These are phyloP conservation scores for Unio pictorum DNA, from an alignment of 2,888 invertebrate genomes.

Conservation along the genomic window DNA sequence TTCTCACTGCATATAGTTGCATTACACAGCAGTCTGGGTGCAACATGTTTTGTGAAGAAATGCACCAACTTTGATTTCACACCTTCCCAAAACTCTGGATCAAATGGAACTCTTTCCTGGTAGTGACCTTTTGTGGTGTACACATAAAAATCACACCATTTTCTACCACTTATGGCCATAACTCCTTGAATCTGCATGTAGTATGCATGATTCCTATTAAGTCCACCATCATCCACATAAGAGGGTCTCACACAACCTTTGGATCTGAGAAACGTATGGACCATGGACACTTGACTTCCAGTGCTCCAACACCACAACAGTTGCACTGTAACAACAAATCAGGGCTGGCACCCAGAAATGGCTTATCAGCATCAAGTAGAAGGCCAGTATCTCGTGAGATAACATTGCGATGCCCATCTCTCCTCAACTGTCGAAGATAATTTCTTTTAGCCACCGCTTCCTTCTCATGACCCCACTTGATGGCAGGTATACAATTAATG, in stretches of 20 bases:
- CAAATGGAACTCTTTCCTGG: constrained; percentile 5
- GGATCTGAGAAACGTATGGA: too few relatives aligned
- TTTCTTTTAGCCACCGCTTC: too few relatives aligned
- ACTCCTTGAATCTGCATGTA: constrained; percentile 15
- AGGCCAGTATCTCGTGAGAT: background rate
- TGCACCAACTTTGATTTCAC: background rate
- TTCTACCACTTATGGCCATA: constrained; percentile 11
- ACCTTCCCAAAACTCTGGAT: background rate
- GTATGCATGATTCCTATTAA: too few relatives aligned
- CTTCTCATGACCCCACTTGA: too few relatives aligned
- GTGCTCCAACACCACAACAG: constrained; percentile 8
- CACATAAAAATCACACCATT: constrained; percentile 17
- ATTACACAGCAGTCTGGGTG: background rate
- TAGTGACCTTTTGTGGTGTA: constrained; percentile 4
- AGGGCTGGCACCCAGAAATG: constrained; percentile 6
- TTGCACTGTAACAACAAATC: constrained; percentile 7
- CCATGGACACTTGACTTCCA: constrained; percentile 9
- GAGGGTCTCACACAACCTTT: too few relatives aligned
- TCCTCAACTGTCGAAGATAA: too few relatives aligned
- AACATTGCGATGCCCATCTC: too few relatives aligned
- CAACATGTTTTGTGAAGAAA: constrained; percentile 3
- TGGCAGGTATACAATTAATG: too few relatives aligned
- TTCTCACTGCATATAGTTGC: background rate
- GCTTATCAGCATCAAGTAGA: background rate
- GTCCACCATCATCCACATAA: too few relatives aligned